Evolutionary conservation across 1,140 invertebrate genomes (phyloP), one percentile per base, ranked within the genome.

Genomic region (Drosophila nikananu): DNA sequence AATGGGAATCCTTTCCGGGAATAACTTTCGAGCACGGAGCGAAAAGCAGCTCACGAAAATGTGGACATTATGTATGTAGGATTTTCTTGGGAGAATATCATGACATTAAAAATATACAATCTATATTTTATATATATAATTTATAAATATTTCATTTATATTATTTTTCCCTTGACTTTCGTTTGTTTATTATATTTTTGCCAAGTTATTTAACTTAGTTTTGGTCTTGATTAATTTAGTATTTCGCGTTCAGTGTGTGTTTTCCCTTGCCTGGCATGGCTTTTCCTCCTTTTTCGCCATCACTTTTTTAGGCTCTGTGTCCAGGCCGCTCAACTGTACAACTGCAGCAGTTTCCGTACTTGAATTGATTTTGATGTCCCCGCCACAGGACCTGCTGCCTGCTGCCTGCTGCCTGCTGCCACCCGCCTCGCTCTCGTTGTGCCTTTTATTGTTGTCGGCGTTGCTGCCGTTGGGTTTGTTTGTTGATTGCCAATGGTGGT

Each of bases 301-400:
- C 46, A 15, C 67, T 59, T 72, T 51, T 59, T 27, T 66, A 49
- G 70, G 13, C 54, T 59, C 27, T 59, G 44, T 73, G 71, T 74
- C 71, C 71, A 73, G 67, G 65, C 59, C 71, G 83, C 77, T 84
- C 81, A 84, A 83, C 81, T 84, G 77, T 75, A 89, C 84, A 89
- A 87, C 84, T 87, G 81, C 84, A 87, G 84, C 84, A 78, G 86
- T 75, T 87, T 89, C 84, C 84, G 84, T 71, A 75, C 81, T 89
- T 83, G 73, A 87, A 87, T 87, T 87, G 81, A 87, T 87, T 87
- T 89, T 77, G 84, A 89, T 87, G 86, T 67, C 65, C 73, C 55
- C 60, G 39, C 60, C 41, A 42, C 80, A 74, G 76, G 66, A 64
- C 70, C 51, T 66, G 35, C 54, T 41, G 25, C 25, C 39, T 13